Evolutionary conservation across 2,888 invertebrate genomes (phyloP).

Genomic region (Parascotia fuliginaria): DNA sequence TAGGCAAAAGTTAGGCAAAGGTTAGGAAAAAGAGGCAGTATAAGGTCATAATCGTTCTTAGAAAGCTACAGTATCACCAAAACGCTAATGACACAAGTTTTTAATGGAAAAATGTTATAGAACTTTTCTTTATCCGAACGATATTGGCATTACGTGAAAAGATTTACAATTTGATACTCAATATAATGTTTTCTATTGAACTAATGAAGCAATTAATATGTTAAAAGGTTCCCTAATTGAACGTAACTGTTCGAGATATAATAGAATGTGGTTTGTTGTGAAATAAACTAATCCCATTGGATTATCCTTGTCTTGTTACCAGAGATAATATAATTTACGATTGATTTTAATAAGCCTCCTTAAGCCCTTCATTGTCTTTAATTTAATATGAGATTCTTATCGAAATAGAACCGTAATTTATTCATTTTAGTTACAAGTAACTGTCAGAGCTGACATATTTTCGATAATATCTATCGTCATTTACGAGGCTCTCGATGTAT

Average conservation of each 20-base stretch:
- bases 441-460: neutral
- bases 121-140: too few relatives aligned
- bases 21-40: too few relatives aligned
- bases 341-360: neutral
- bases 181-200: neutral
- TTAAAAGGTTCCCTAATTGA: slow-evolving; percentile 12
- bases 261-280: slow-evolving; percentile 14
- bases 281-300: slow-evolving; percentile 12
- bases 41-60: too few relatives aligned
- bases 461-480: slow-evolving; percentile 1
- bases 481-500: neutral
- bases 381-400: neutral
- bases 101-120: too few relatives aligned
- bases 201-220: neutral
- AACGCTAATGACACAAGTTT: too few relatives aligned
- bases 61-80: too few relatives aligned
- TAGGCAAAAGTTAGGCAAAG: too few relatives aligned
- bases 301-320: slow-evolving; percentile 3
- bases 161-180: too few relatives aligned
- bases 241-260: slow-evolving; percentile 11
- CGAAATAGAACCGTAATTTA: neutral
- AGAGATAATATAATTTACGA: neutral
- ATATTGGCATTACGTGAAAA: too few relatives aligned
- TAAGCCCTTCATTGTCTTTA: neutral
- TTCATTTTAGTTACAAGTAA: neutral